Evolutionary conservation across 1,140 invertebrate species (phyloP), one percentile per base, ranked within the genome.

Genomic region (Pseudomyrmex concolor): DNA sequence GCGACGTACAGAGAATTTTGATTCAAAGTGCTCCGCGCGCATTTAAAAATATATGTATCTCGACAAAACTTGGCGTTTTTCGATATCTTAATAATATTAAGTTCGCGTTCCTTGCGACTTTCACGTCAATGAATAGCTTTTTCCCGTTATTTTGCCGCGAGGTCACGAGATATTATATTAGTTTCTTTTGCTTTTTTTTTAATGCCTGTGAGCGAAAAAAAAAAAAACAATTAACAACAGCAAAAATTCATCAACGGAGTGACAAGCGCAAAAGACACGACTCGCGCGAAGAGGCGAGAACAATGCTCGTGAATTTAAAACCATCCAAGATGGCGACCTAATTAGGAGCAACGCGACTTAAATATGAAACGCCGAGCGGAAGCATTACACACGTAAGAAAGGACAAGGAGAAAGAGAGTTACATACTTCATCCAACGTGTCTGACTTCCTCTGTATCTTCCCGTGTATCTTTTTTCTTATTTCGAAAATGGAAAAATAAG

Each of bases 291-390:
- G 70, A 48, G 13, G 25, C 17, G 55, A 81, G 84, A 88, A 90
- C 84, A 90, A 88, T 89, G 73, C 86, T 87, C 43, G 80, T 80
- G 82, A 83, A 87, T 88, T 86, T 83, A 84, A 85, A 84, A 64
- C 68, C 83, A 66, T 76, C 50, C 64, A 80, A 87, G 86, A 91
- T 87, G 88, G 81, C 85, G 81, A 72, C 86, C 90, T 91, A 92
- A 93, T 92, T 93, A 91, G 88, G 64, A 88, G 85, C 68, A 90
- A 82, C 86, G 66, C 80, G 71, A 64, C 82, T 91, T 86, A 87
- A 92, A 89, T 91, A 90, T 90, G 80, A 92, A 34, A 90, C 87
- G 85, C 80, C 76, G 74, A 66, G 22, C 51, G 60, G 59, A 72
- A 45, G 9, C 10, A 34, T 43, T 76, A 89, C 17, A 48, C 64